phyloP scores from a whole-genome alignment of 2,797 vertebrate species.

The Helarctos malayanus region DNA sequence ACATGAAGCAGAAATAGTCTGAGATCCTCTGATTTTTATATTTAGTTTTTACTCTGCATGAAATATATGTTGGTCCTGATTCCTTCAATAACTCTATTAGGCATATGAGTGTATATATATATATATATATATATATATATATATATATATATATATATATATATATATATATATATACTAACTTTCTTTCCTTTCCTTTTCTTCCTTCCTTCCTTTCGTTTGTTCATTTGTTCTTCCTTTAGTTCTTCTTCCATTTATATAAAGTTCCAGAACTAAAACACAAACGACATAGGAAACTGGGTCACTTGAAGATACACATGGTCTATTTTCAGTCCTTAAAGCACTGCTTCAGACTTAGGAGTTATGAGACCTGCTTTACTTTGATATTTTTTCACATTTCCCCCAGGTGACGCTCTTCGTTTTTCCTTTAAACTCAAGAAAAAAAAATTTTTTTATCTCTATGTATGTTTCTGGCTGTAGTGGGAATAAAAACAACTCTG shows the following conservation, averaged over 20 bases:
- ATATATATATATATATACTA: background rate
- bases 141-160: background rate
- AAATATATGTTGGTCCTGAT: background rate
- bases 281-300: constrained; percentile 75
- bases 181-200: background rate
- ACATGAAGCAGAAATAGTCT: constrained; percentile 41
- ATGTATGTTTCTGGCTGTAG: constrained; percentile 69
- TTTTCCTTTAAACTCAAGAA: constrained; percentile 62
- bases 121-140: background rate
- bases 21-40: background rate
- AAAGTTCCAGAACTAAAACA: constrained; percentile 53
- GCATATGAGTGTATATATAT: background rate
- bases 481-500: constrained; percentile 75
- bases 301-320: constrained; percentile 65
- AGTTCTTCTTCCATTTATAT: background rate
- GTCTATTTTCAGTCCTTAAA: constrained; percentile 69
- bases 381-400: constrained; percentile 71
- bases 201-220: background rate
- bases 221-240: background rate
- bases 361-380: constrained; percentile 74
- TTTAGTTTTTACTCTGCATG: background rate
- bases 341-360: constrained; percentile 48
- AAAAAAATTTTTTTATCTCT: constrained; percentile 74
- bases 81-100: background rate
- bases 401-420: constrained; percentile 67